A percentile compares a stretch with the other conserved stretches of the same genome.
Evolutionary conservation across 2,797 vertebrate genomes (phyloP).

Genomic region (Pantherophis alleghaniensis): DNA sequence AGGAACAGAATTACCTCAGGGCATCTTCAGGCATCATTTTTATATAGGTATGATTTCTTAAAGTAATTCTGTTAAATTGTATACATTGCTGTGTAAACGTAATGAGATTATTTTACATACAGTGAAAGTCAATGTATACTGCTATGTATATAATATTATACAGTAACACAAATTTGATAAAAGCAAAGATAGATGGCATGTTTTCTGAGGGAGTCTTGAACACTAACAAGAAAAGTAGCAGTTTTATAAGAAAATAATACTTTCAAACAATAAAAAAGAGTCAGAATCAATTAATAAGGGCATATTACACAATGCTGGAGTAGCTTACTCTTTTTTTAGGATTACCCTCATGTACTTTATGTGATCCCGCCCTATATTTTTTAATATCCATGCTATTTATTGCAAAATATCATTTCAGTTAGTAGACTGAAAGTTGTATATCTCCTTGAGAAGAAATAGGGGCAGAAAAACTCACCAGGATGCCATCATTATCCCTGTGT

Average conservation of each 20-base stretch:
- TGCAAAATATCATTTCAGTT: not conserved
- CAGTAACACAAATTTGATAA: slow-evolving; percentile 13
- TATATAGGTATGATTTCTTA: not conserved
- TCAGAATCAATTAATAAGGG: not conserved
- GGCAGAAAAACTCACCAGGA: not conserved
- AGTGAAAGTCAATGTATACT: not conserved
- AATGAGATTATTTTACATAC: not conserved
- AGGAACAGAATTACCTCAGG: not conserved
- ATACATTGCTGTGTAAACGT: not conserved
- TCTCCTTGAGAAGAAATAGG: not conserved
- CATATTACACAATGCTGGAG: not conserved
- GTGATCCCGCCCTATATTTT: too few relatives aligned
- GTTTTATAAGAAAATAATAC: not conserved
- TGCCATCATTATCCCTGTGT: not conserved
- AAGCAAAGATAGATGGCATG: not conserved
- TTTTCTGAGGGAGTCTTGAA: not conserved
- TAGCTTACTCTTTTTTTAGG: not conserved
- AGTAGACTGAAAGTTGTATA: not conserved
- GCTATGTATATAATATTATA: not conserved
- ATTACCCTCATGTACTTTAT: not conserved
- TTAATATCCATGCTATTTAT: not conserved
- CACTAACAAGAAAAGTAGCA: not conserved
- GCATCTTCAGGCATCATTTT: not conserved
- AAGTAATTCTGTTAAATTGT: not conserved
- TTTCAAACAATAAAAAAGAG: not conserved